Percentiles rank a stretch among this genome's conserved stretches.
Evolutionary conservation across 2,888 invertebrate genomes (phyloP).

Genomic region (Drosophila barbarae): DNA sequence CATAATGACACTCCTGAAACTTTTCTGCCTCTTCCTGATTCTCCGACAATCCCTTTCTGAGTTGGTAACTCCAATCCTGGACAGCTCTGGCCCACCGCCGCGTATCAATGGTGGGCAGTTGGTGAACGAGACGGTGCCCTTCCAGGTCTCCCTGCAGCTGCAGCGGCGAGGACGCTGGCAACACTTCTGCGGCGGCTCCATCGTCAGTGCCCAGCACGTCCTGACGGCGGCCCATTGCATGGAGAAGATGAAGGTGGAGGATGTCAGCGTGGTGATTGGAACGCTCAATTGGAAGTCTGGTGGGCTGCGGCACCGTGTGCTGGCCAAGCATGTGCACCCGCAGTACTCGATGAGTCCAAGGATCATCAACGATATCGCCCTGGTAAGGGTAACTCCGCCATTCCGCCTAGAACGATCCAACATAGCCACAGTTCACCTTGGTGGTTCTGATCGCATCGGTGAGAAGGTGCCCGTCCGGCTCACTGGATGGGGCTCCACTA

Average conservation of each 20-base stretch:
- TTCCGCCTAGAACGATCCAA: constrained; percentile 63
- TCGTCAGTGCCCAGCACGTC: constrained; percentile 72
- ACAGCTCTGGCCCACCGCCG: not conserved
- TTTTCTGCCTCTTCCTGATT: not conserved
- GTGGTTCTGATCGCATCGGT: constrained; percentile 61
- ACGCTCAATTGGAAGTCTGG: constrained; percentile 65
- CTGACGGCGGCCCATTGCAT: constrained; percentile 79
- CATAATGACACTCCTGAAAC: constrained; percentile 1
- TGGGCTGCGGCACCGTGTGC: constrained; percentile 68
- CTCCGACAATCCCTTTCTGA: not conserved
- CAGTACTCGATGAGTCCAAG: constrained; percentile 58
- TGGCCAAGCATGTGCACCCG: constrained; percentile 70
- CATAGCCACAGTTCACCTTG: constrained; percentile 59
- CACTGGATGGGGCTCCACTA: constrained; percentile 78
- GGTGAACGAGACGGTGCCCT: constrained; percentile 72
- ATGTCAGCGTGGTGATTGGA: constrained; percentile 69
- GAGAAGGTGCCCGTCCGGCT: constrained; percentile 67
- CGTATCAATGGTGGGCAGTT: constrained; percentile 73
- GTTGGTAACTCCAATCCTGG: not conserved
- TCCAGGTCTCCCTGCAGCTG: constrained; percentile 77
- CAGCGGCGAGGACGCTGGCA: constrained; percentile 66
- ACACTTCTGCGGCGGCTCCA: constrained; percentile 79
- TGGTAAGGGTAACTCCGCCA: constrained; percentile 70
- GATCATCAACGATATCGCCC: constrained; percentile 75
- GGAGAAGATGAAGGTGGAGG: constrained; percentile 53